Base-by-base conservation (phyloP, 2,797 vertebrate genomes). In the Amniataba percoides region DNA sequence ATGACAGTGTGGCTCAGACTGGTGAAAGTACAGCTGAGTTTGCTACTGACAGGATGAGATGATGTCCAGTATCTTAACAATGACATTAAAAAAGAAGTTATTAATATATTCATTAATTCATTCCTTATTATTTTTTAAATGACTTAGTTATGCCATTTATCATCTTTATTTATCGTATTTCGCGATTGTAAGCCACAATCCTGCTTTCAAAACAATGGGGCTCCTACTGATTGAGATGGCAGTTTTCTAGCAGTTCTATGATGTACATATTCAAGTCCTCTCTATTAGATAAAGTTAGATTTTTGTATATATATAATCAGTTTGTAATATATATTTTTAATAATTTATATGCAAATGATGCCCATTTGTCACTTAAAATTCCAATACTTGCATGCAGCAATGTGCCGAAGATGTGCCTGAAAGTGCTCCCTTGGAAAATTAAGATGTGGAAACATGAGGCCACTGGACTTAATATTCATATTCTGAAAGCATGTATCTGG, bases 41-140 rank as follows among this genome's bases (percentile, higher is more conserved):
- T 34, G 31, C 39, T 68, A 49, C 51, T 57, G 71, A 69, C 58
- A 58, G 45, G 52, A 40, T 55, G 12, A 48, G 42, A 48, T 67
- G 61, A 61, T 56, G 56, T 71, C 60, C 58, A 61, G 39, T 51
- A 6, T 51, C 3, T 71, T 23, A 34, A 42, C 25, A 34, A 11
- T 57, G 7, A 42, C n/a, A 48, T 62, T 51, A 36, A 16, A 21
- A 0, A 45, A 34, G 2, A n/a, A 4, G 11, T 15, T 31, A 31
- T n/a, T 34, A 10, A 21, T 69, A 9, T 34, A 43, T 18, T 25
- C 0, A 25, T 52, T 25, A 1, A 73, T 39, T 52, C 3, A 34
- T 65, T 31, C 0, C 1, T 52, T 34, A 49, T 51, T n/a, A 16
- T 39, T 27, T 31, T 31, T 31, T 31, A 31, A 31, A 31, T 31